Conservation (phyloP, 2,888 invertebrate species). For the Eumerus sabulonum region DNA sequence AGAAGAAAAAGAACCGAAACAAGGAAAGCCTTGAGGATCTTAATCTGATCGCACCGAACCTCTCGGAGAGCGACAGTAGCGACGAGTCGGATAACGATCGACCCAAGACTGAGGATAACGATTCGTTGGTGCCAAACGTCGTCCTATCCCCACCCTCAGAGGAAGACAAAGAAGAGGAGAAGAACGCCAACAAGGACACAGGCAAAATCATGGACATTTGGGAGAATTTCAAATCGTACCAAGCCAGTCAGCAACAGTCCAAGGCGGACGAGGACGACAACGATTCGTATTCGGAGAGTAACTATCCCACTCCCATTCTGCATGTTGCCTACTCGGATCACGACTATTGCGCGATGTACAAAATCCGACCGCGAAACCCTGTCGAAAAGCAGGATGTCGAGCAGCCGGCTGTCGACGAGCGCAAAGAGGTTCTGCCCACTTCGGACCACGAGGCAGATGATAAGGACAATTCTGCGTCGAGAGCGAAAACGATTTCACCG, state of each 20-base stretch:
- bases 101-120: slow-evolving; percentile 70
- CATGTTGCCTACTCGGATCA: slow-evolving; percentile 86
- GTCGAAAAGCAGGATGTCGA: slow-evolving; percentile 69
- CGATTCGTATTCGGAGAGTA: slow-evolving; percentile 54
- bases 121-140: slow-evolving; percentile 74
- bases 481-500: slow-evolving; percentile 73
- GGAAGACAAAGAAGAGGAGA: slow-evolving; percentile 73
- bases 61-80: slow-evolving; percentile 91
- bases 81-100: slow-evolving; percentile 79
- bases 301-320: slow-evolving; percentile 76
- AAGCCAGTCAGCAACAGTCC: slow-evolving; percentile 60
- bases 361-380: slow-evolving; percentile 31
- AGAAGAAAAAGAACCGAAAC: slow-evolving; percentile 76
- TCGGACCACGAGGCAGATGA: slow-evolving; percentile 71
- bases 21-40: slow-evolving; percentile 81
- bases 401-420: slow-evolving; percentile 72
- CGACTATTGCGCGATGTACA: slow-evolving; percentile 84
- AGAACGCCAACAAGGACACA: slow-evolving; percentile 62
- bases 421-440: slow-evolving; percentile 55
- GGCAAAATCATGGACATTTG: slow-evolving; percentile 74
- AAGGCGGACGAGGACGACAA: slow-evolving; percentile 56
- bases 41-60: slow-evolving; percentile 89
- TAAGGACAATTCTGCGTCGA: slow-evolving; percentile 68
- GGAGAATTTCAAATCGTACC: slow-evolving; percentile 75
- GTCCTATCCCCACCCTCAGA: slow-evolving; percentile 77